Conservation (phyloP, 2,113 vertebrate species). For the Papio anubis region DNA sequence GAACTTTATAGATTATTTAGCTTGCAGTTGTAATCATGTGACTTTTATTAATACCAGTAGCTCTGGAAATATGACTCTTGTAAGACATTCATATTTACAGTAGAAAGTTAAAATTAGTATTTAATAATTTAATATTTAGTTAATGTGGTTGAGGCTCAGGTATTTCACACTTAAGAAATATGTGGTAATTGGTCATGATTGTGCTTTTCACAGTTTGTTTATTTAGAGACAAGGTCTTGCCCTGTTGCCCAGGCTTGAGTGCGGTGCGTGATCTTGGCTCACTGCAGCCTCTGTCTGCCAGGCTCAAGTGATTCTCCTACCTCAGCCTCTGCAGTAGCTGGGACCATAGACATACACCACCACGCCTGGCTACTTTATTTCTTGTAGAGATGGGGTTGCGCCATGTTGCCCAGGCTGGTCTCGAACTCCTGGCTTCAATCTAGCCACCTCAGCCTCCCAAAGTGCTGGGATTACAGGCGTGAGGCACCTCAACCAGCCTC, state of each 20-base stretch:
- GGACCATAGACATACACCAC: neutral
- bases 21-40: constrained; percentile 3
- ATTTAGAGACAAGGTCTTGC: neutral
- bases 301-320: neutral
- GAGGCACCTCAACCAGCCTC: neutral
- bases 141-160: neutral
- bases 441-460: neutral
- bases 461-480: neutral
- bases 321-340: neutral
- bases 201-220: neutral
- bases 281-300: neutral
- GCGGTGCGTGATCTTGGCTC: neutral
- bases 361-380: neutral
- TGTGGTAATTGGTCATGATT: neutral
- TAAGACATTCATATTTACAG: constrained; percentile 3
- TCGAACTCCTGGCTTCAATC: neutral
- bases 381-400: neutral
- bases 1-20: constrained; percentile 15
- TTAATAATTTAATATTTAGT: neutral
- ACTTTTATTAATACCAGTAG: neutral
- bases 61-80: neutral
- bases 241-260: neutral
- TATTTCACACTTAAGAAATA: neutral
- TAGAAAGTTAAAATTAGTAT: neutral
- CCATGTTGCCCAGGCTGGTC: neutral